These are phyloP conservation scores for Ips nitidus DNA, from an alignment of 1,140 invertebrate species.

Conservation along the genomic window DNA sequence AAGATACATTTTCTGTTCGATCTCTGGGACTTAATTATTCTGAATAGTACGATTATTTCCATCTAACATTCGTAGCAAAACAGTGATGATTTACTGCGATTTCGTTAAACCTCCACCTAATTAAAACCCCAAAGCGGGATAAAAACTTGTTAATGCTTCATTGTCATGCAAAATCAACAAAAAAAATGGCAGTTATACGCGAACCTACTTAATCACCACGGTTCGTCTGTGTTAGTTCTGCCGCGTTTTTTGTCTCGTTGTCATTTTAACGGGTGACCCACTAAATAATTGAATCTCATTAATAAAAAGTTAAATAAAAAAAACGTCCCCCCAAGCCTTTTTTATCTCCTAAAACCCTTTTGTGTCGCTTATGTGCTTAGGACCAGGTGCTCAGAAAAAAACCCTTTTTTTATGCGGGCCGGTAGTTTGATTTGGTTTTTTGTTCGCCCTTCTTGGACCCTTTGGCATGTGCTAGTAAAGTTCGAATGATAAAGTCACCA, in stretches of 20 bases:
- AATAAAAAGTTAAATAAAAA: constrained; percentile 34
- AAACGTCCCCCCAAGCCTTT: constrained; percentile 26
- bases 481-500: background rate
- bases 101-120: constrained; percentile 6
- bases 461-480: constrained; percentile 26
- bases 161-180: constrained; percentile 26
- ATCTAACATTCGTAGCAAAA: too few species aligned
- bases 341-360: constrained; percentile 24
- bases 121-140: constrained; percentile 3
- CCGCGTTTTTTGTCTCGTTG: constrained; percentile 21
- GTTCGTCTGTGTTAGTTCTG: constrained; percentile 11
- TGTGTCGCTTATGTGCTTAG: constrained; percentile 27
- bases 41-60: too few species aligned
- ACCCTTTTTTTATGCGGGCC: constrained; percentile 33
- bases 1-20: too few species aligned
- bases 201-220: constrained; percentile 29
- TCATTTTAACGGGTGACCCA: constrained; percentile 34
- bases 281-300: constrained; percentile 36
- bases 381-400: constrained; percentile 32
- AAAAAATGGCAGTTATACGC: constrained; percentile 27
- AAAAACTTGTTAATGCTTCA: constrained; percentile 23
- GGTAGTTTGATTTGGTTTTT: constrained; percentile 33
- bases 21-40: too few species aligned
- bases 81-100: background rate
- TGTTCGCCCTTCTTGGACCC: constrained; percentile 26